These are phyloP conservation scores for Pithys albifrons DNA, from an alignment of 2,113 vertebrate species.

Conservation along the genomic window DNA sequence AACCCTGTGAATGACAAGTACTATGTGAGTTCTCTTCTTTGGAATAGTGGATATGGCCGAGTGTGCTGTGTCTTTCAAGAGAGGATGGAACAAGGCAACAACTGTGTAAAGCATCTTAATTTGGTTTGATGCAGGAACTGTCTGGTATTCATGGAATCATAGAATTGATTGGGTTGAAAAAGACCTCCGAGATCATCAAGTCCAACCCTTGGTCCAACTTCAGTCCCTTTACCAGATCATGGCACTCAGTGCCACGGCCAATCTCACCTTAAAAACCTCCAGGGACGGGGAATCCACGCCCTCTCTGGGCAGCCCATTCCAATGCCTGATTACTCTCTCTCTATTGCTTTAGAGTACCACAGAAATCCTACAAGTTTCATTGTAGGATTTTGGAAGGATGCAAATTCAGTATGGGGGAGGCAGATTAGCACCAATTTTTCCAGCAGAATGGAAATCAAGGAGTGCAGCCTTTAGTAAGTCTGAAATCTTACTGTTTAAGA, in stretches of 20 bases:
- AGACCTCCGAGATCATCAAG: too few species aligned
- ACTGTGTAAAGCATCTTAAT: background rate
- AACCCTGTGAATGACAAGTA: background rate
- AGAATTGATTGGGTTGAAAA: too few species aligned
- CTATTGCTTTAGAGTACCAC: background rate
- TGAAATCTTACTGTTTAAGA: slow-evolving; percentile 49
- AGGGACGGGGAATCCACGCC: too few species aligned
- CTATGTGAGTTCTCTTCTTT: background rate
- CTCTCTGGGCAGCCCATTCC: too few species aligned
- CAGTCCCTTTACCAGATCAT: too few species aligned
- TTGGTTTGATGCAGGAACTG: background rate
- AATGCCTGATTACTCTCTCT: too few species aligned
- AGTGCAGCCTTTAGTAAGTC: background rate
- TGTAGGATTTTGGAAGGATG: background rate
- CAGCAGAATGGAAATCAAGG: slow-evolving; percentile 8
- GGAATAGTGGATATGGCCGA: too few species aligned
- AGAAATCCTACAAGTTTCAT: background rate
- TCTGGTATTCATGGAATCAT: background rate
- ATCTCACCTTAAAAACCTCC: too few species aligned
- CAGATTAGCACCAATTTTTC: slow-evolving; percentile 11
- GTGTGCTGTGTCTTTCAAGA: background rate
- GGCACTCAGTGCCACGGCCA: too few species aligned
- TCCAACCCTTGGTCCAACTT: too few species aligned
- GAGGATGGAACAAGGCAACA: background rate
- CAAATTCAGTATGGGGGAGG: background rate